These are phyloP conservation scores for Plebejus argus DNA, from an alignment of 2,888 invertebrate species.

Conservation along the genomic window DNA sequence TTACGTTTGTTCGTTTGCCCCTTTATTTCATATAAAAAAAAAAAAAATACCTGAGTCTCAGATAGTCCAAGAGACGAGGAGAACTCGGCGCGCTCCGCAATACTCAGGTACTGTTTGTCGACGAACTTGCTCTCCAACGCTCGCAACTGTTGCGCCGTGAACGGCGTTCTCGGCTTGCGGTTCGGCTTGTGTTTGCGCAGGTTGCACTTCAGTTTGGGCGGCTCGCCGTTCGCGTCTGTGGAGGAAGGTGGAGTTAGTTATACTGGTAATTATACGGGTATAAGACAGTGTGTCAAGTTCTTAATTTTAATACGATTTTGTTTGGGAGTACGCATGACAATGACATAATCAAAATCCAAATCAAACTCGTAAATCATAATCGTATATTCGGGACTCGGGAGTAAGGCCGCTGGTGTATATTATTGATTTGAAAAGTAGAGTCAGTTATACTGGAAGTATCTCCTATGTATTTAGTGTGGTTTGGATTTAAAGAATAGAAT, in stretches of 20 bases:
- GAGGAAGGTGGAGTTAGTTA: slow-evolving; percentile 16
- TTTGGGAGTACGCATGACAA: no score
- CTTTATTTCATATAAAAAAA: no score
- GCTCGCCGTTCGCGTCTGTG: slow-evolving; percentile 87
- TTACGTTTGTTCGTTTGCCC: no score
- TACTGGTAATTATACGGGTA: neutral
- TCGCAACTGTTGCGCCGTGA: slow-evolving; percentile 97
- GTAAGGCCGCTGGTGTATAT: no score
- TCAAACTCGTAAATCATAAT: no score
- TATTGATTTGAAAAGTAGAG: no score
- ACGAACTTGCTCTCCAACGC: slow-evolving; percentile 98
- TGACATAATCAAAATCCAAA: no score
- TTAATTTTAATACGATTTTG: neutral
- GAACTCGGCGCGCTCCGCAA: slow-evolving; percentile 98
- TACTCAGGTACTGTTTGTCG: slow-evolving; percentile 98
- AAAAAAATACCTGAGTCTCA: slow-evolving; percentile 65
- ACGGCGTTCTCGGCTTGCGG: slow-evolving; percentile 98
- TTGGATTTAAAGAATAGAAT: no score
- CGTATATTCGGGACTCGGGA: no score
- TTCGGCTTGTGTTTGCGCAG: slow-evolving; percentile 98
- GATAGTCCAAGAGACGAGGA: slow-evolving; percentile 93
- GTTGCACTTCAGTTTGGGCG: slow-evolving; percentile 93
- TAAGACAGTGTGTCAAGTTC: neutral
- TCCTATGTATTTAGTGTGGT: no score
- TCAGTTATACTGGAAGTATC: no score